Conservation (phyloP, 92 coral and sea anemone genomes). For the Palythoa heliodiscus region DNA sequence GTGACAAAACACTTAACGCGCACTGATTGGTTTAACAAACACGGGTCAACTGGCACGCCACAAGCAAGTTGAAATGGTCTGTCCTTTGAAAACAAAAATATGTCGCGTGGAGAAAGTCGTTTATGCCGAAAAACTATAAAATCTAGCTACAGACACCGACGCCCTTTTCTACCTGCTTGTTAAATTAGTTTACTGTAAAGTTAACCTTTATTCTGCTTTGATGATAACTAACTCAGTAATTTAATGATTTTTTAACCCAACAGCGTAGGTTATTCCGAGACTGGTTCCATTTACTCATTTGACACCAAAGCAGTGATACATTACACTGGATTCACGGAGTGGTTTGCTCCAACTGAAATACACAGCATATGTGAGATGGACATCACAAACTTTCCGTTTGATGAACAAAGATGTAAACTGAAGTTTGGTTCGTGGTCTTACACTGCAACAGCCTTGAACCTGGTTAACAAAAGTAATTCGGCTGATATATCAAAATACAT, state of each 20-base stretch:
- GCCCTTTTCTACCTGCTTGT: too few species aligned
- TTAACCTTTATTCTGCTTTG: neutral
- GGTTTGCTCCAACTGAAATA: slow-evolving; percentile 91
- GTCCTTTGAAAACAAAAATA: too few species aligned
- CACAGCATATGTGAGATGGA: slow-evolving; percentile 93
- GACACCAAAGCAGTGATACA: slow-evolving; percentile 80
- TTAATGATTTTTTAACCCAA: neutral
- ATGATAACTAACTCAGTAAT: neutral
- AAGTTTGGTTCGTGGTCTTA: slow-evolving; percentile 96
- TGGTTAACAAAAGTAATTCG: slow-evolving; percentile 48
- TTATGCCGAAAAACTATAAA: too few species aligned
- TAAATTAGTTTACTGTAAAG: too few species aligned
- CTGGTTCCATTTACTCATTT: slow-evolving; percentile 84
- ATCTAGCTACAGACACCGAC: too few species aligned
- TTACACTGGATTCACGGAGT: slow-evolving; percentile 64
- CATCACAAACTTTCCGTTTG: slow-evolving; percentile 89
- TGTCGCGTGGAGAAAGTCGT: too few species aligned
- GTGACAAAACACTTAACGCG: too few species aligned
- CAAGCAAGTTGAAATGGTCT: too few species aligned
- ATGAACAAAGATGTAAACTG: slow-evolving; percentile 80
- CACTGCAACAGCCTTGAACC: slow-evolving; percentile 73
- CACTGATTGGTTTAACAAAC: too few species aligned
- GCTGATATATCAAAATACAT: slow-evolving; percentile 83
- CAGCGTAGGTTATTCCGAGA: slow-evolving; percentile 88
- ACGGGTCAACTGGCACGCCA: too few species aligned